Conservation (phyloP, 37 sponge, comb jelly and placozoan genomes). For the Chondrosia reniformis region DNA sequence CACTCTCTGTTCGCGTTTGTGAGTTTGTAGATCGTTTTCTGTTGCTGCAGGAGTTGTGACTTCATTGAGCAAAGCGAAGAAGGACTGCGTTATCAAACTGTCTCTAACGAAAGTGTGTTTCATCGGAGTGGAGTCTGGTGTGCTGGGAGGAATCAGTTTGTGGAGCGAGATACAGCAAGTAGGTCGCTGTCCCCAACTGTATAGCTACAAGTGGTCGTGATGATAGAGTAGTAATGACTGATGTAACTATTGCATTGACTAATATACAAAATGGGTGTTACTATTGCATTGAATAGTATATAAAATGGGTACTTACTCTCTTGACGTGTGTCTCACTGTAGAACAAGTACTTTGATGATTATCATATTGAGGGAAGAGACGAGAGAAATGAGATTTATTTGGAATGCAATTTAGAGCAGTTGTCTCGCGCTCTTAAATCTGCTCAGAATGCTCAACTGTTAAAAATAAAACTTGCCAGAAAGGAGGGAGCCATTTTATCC, state of each 20-base stretch:
- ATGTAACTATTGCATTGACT: no score
- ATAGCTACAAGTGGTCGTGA: no score
- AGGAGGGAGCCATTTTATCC: constrained; percentile 74
- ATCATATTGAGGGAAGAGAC: constrained; percentile 87
- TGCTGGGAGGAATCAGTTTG: constrained; percentile 54
- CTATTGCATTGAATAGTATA: no score
- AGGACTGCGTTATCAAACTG: constrained; percentile 80
- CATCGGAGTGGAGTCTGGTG: constrained; percentile 47
- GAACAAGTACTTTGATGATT: constrained; percentile 89
- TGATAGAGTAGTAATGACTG: no score
- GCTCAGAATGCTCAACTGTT: constrained; percentile 63
- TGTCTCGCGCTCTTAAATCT: constrained; percentile 63
- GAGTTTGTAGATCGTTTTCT: no score
- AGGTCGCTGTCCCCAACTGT: no score
- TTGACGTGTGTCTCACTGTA: constrained; percentile 21
- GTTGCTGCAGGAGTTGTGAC: constrained; percentile 54
- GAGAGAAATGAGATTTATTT: constrained; percentile 83
- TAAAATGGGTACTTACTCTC: no score
- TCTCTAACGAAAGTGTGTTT: constrained; percentile 77
- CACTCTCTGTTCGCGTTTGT: no score
- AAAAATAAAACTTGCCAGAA: constrained; percentile 86
- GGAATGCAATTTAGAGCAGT: constrained; percentile 65
- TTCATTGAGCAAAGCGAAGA: constrained; percentile 58
- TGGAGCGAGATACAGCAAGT: constrained; percentile 92
- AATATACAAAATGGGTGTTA: no score